Evolutionary conservation across 1,140 invertebrate species (phyloP).

Genomic region (Riptortus pedestris): DNA sequence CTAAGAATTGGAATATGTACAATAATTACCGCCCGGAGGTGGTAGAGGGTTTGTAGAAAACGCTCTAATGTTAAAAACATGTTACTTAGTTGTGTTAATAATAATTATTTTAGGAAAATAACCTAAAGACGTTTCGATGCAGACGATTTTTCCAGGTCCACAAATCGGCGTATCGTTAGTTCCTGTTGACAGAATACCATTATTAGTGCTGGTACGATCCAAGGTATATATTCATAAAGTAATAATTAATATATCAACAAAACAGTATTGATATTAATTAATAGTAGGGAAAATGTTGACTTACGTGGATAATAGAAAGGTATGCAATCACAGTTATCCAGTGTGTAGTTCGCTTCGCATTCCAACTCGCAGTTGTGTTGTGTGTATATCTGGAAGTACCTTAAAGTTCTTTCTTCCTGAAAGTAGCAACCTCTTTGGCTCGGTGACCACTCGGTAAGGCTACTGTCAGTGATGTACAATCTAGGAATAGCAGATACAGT

Average conservation of each 20-base stretch:
- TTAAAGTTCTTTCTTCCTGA: conserved; percentile 45
- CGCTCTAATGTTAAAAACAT: too few relatives aligned
- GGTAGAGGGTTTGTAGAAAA: too few relatives aligned
- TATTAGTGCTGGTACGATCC: too few relatives aligned
- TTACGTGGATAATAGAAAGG: conserved; percentile 21
- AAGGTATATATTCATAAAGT: too few relatives aligned
- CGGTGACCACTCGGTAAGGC: conserved; percentile 28
- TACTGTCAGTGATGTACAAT: conserved; percentile 17
- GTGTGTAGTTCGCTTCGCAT: conserved; percentile 35
- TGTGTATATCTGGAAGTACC: conserved; percentile 45
- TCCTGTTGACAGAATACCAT: too few relatives aligned
- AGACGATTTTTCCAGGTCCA: neutral
- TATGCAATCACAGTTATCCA: conserved; percentile 13
- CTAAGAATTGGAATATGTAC: too few relatives aligned
- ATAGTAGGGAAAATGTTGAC: neutral
- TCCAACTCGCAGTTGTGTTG: conserved; percentile 37
- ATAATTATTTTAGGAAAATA: too few relatives aligned
- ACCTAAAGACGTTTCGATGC: neutral
- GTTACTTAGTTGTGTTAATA: too few relatives aligned
- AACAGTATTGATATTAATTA: neutral
- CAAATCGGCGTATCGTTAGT: neutral
- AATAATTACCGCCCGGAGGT: too few relatives aligned
- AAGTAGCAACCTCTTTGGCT: conserved; percentile 43
- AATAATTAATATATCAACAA: conserved; percentile 29
- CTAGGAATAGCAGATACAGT: neutral